Evolutionary conservation across 2,888 invertebrate genomes (phyloP).

Genomic region (Callosobruchus maculatus): DNA sequence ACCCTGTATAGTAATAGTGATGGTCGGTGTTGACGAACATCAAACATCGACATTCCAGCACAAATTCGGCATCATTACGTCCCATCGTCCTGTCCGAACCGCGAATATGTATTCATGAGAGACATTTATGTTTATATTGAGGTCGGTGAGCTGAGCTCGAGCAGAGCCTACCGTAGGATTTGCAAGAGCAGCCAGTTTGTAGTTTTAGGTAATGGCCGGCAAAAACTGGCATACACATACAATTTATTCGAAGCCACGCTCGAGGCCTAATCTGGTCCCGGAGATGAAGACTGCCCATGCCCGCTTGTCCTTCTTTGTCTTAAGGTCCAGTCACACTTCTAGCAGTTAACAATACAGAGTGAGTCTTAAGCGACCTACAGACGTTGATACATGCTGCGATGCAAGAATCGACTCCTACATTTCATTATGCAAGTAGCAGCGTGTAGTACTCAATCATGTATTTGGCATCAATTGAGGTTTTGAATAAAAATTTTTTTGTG

Average conservation of each 20-base stretch:
- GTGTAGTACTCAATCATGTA: no score
- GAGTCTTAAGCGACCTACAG: no score
- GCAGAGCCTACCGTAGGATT: slow-evolving; percentile 35
- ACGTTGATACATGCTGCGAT: no score
- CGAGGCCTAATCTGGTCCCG: slow-evolving; percentile 34
- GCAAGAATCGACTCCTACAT: no score
- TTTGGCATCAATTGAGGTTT: no score
- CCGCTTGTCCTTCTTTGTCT: slow-evolving; percentile 11
- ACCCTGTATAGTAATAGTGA: background rate
- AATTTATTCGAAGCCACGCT: slow-evolving; percentile 31
- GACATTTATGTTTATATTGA: slow-evolving; percentile 40
- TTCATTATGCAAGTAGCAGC: no score
- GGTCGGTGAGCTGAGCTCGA: slow-evolving; percentile 37
- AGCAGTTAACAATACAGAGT: no score
- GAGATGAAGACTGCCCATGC: slow-evolving; percentile 5
- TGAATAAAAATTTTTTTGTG: no score
- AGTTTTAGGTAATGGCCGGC: slow-evolving; percentile 43
- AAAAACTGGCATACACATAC: slow-evolving; percentile 42
- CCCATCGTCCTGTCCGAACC: background rate
- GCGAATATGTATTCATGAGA: slow-evolving; percentile 34
- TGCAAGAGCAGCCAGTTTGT: slow-evolving; percentile 40
- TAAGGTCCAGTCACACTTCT: background rate
- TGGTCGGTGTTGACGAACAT: background rate
- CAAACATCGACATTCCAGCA: background rate
- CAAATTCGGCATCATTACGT: background rate